Evolutionary conservation across 2,113 vertebrate species (phyloP), one percentile per base, ranked within the genome.

Genomic region (Gavialis gangeticus): DNA sequence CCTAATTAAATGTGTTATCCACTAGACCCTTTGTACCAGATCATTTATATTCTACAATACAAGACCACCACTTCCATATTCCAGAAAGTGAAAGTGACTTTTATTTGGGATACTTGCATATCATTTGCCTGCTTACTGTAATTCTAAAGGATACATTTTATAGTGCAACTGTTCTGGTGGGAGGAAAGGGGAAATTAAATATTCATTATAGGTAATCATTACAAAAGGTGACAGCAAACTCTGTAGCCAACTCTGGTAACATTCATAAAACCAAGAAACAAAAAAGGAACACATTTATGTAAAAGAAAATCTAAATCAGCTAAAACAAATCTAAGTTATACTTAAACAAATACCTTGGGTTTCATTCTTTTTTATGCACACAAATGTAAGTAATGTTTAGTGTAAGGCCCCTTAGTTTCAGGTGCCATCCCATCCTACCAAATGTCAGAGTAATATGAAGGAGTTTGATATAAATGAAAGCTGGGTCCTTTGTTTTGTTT

Each of bases 281-380:
- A 37, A 71, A 71, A 71, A 46, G 67, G 34, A 37, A 37, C 30
- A 71, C 19, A 66, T n/a, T 66, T 28, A n/a, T 46, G 9, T 46
- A 15, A 27, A 64, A 28, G 25, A 64, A 67, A 5, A 1, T 37
- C 12, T 37, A 71, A 22, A 71, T 71, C 19, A 37, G 5, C 19
- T 34, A 46, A 46, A 46, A 46, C 46, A 46, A 46, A 28, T 5
- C 4, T 34, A 30, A 27, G 14, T 2, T 62, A 73, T 67, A 78
- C 27, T 89, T 21, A 9, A 9, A 5, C 6, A n/a, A 24, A 25
- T 2, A 2, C 77, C 0, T 1, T 66, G 75, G 57, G 30, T 27
- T 54, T 34, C 13, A 4, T 11, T 6, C 28, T 46, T 4, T 34
- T 24, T 56, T n/a, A 18, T 10, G 6, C 9, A 1, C 10, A 2